phyloP scores from a whole-genome alignment of 2,888 invertebrate genomes.

The Drosophila meridionalis region DNA sequence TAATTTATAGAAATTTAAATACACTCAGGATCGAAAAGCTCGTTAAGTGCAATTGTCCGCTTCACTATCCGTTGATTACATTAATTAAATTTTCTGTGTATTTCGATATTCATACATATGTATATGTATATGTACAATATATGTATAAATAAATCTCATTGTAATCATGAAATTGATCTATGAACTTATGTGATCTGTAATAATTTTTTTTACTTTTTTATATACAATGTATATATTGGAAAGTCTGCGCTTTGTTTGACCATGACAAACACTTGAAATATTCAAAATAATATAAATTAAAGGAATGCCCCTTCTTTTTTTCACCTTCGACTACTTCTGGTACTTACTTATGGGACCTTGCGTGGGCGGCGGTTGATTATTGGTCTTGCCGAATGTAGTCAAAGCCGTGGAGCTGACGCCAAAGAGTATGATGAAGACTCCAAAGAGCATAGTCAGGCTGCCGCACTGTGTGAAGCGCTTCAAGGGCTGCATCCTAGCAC shows the following conservation, averaged over 20 bases:
- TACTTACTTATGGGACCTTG: constrained; percentile 87
- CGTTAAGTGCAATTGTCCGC: background rate
- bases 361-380: constrained; percentile 87
- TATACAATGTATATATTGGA: background rate
- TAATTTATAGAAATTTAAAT: background rate
- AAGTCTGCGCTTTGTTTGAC: background rate
- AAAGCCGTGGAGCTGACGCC: constrained; percentile 87
- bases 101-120: background rate
- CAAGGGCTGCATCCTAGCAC: constrained; percentile 83
- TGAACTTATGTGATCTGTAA: background rate
- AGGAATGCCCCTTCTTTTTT: background rate
- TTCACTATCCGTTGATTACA: background rate
- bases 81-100: background rate
- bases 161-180: background rate
- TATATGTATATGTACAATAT: too few relatives aligned
- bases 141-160: too few relatives aligned
- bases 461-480: constrained; percentile 85
- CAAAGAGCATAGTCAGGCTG: constrained; percentile 85
- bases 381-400: constrained; percentile 90
- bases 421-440: constrained; percentile 84
- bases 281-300: background rate
- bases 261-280: background rate
- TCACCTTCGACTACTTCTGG: background rate
- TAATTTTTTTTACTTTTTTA: background rate
- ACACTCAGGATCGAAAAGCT: background rate